Evolutionary conservation across 2,113 vertebrate genomes (phyloP), one percentile per base, ranked within the genome.

Genomic region (Corythornis vintsioides): DNA sequence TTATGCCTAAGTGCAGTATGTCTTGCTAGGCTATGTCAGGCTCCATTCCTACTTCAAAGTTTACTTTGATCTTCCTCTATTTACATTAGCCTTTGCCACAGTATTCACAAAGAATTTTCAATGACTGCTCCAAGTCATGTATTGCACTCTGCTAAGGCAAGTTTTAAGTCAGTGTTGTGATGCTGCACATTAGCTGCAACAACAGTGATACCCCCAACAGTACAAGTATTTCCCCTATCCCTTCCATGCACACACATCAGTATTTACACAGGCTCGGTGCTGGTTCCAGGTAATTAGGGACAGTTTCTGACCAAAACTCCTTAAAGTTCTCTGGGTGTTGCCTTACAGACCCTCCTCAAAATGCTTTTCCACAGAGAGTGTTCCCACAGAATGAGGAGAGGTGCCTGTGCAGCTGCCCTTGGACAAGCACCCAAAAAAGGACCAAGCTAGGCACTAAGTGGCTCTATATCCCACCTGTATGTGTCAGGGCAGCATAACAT

Each of bases 11-110:
- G 69, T 81, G 89, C 55, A 88, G 29, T 64, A 74, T 1, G 31
- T 83, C 90, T 91, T 89, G 45, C 73, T 81, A 74, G 75, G 69
- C 77, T 92, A 61, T 33, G 73, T 90, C 82, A 94, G 80, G 29
- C 85, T 94, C 71, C 70, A 86, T 91, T 94, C 72, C 85, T 92
- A 78, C 94, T 94, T 92, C 93, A 91, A 95, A 95, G 87, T 94
- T 96, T 91, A 78, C 93, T 96, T 96, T 95, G 94, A 96, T 96
- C 94, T 95, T 93, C 63, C 61, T 94, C 88, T 92, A 93, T 94
- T 95, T 96, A 93, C 79, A 94, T 93, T 92, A 93, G 40, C 70
- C 78, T 95, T 94, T 93, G 91, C 87, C 87, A 89, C 75, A 80
- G 75, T 74, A 83, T 85, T 94, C 84, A 63, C 76, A 88, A 79